Percentiles rank a stretch among this genome's conserved stretches.
These are phyloP conservation scores for Phyllostomus hastatus DNA, from an alignment of 2,113 vertebrate species.

Conservation along the genomic window DNA sequence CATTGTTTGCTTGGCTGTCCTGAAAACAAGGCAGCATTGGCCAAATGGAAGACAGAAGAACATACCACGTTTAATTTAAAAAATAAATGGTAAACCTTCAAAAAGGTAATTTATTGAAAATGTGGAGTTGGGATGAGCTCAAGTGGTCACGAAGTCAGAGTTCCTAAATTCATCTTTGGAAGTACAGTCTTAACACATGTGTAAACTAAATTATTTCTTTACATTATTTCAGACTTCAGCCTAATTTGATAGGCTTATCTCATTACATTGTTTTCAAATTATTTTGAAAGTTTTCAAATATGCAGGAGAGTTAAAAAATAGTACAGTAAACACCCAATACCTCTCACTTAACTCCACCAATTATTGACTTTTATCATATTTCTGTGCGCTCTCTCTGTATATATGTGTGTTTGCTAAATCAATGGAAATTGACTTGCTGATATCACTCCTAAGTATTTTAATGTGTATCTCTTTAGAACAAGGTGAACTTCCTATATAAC, in stretches of 20 bases:
- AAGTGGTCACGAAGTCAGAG: not conserved
- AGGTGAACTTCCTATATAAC: not conserved
- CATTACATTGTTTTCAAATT: not conserved
- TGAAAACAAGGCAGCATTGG: not conserved
- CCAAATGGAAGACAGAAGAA: not conserved
- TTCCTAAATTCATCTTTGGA: not conserved
- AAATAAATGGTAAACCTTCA: not conserved
- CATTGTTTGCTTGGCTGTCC: not conserved
- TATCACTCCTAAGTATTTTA: not conserved
- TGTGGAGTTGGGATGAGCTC: not conserved
- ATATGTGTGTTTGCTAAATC: not conserved
- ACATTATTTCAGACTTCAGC: not conserved
- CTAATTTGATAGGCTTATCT: constrained; percentile 6
- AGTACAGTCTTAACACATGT: not conserved
- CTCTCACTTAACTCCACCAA: not conserved
- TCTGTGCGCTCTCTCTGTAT: not conserved
- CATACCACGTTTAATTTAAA: not conserved
- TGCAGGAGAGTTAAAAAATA: not conserved
- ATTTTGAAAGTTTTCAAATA: not conserved
- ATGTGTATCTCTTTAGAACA: not conserved
- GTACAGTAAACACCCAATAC: not conserved
- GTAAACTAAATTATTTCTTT: not conserved
- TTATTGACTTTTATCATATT: not conserved
- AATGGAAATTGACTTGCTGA: not conserved
- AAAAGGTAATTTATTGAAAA: not conserved